Evolutionary conservation across 1,140 invertebrate species (phyloP), one percentile per base, ranked within the genome.

Genomic region (Nylanderia fulva): DNA sequence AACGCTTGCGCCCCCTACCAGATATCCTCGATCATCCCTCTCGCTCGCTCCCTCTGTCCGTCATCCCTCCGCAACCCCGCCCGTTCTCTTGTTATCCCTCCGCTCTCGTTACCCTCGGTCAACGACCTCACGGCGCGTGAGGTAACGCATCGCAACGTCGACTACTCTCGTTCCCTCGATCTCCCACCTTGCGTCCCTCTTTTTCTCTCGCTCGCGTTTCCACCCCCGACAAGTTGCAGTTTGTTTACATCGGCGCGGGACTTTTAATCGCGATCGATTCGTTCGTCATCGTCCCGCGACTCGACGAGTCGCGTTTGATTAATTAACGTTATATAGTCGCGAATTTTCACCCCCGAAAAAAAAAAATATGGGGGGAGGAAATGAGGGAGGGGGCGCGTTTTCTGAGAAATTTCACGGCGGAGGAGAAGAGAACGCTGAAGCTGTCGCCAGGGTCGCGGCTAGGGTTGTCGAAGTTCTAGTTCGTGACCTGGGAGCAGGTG

Each of bases 201-300:
- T 77, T 64, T 24, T 42, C 79, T 83, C 84, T 64, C 84, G 48
- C 21, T 66, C 45, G 24, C 72, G 83, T 45, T 45, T 48, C 39
- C 68, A 60, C 54, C 24, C 52, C 33, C 48, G 33, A n/a, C 54
- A 63, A 88, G n/a, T n/a, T 88, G 90, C 89, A 92, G 92, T 93
- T 94, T 93, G 93, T 94, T 94, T 94, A 93, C 93, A 93, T 93
- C 93, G 90, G 86, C 90, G 86, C 91, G 77, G 86, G 89, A 89
- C 91, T 93, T 91, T 94, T 92, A 92, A 93, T 93, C 92, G 92
- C 84, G 77, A 91, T 92, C 92, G 92, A 92, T 93, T 91, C 71
- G 42, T 93, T 91, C 71, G 42, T 63, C 64, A 52, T 71, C 60
- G 29, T 48, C 68, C 45, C 56, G n/a, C 56, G 71, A 74, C 58